Base-by-base conservation (phyloP, 2,797 vertebrate genomes). In the Naso thynnoides region DNA sequence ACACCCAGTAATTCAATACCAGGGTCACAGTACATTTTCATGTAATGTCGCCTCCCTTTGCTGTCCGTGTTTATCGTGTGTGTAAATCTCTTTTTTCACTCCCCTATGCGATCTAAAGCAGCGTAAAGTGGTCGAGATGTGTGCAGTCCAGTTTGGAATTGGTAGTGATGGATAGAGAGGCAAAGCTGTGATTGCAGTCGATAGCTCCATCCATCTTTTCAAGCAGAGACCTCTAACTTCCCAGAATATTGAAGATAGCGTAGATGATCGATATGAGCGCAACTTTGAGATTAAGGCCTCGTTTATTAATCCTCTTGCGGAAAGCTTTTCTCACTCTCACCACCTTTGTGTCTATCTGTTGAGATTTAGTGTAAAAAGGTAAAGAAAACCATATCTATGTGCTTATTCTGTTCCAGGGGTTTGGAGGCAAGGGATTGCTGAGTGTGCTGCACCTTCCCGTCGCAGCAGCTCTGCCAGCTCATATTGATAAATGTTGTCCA, bases 1-100 rank as follows among this genome's bases (percentile, higher is more conserved):
- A 75, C 86, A 82, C 78, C 70, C 80, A 58, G 86, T 83, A 91
- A 93, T 79, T 83, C 29, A 82, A 92, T 79, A 83, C 76, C 27
- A 36, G 66, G 79, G 75, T 73, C 45, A 23, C 47, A 2, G 75
- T 86, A 72, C 60, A 60, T 77, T 75, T 82, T 84, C 61, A 70
- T 21, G 38, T 80, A 45, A 31, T 56, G 62, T 55, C 48, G n/a
- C 36, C 13, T 45, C n/a, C n/a, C 29, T 18, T 45, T 8, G 9
- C 16, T 21, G 24, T 33, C 1, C 67, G 48, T 61, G 47, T 78
- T 52, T 77, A 61, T 60, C 70, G 49, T 52, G 16, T 63, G 48
- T 47, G 60, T n/a, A 52, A 55, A n/a, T 57, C 16, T 58, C 23
- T 73, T 8, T 59, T 53, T 63, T 52, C 29, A 38, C 29, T 42